phyloP scores from a whole-genome alignment of 1,140 invertebrate genomes.

The Lerema accius region DNA sequence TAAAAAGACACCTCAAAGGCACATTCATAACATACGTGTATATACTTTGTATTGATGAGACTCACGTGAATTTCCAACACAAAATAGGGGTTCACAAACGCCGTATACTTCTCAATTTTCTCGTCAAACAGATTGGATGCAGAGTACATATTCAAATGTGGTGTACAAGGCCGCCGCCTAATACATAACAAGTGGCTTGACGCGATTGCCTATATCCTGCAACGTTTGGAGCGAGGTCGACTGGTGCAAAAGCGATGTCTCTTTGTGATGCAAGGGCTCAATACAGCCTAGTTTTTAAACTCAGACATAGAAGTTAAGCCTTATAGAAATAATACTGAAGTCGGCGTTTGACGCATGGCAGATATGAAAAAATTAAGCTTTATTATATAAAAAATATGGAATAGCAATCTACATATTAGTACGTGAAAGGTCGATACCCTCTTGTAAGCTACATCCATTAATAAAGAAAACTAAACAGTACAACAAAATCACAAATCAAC shows the following conservation, averaged over 20 bases:
- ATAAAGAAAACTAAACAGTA: neutral
- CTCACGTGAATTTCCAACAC: neutral
- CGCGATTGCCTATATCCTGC: constrained; percentile 15
- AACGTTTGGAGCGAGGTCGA: constrained; percentile 1
- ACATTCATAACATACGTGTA: too few relatives aligned
- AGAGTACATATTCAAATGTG: constrained; percentile 21
- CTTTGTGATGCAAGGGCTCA: constrained; percentile 15
- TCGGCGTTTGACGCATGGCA: too few relatives aligned
- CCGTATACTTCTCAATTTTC: constrained; percentile 16
- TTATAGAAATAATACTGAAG: too few relatives aligned
- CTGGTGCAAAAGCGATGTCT: neutral
- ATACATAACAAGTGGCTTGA: constrained; percentile 29
- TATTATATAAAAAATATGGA: too few relatives aligned
- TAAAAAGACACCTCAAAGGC: too few relatives aligned
- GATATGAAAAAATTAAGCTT: too few relatives aligned
- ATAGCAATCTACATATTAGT: too few relatives aligned
- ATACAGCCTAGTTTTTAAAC: neutral
- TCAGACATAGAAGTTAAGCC: too few relatives aligned
- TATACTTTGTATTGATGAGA: neutral
- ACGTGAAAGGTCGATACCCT: too few relatives aligned
- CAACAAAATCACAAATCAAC: neutral
- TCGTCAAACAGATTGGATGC: constrained; percentile 20
- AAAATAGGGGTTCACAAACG: neutral
- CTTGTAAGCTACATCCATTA: too few relatives aligned
- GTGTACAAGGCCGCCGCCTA: constrained; percentile 13